Evolutionary conservation across 2,888 invertebrate genomes (phyloP), one percentile per base, ranked within the genome.

Genomic region (Synanthedon vespiformis): DNA sequence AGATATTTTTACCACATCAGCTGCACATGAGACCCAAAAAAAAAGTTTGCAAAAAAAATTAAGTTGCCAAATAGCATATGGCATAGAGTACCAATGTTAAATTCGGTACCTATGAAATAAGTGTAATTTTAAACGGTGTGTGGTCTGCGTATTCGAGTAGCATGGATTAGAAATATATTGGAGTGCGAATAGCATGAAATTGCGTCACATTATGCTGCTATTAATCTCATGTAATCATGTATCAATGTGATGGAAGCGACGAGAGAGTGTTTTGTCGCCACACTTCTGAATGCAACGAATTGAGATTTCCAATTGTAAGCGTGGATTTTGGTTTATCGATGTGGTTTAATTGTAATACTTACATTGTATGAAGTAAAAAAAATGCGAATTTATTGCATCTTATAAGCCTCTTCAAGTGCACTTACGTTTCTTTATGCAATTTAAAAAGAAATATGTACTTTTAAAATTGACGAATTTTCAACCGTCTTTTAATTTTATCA

Each of bases 101-200:
- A 34, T 10, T 34, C 10, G 6, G 34, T 34, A 16, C 16, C 16
- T 16, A 34, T 34, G 10, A 34, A 34, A 34, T 34, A 10, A 34
- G 1, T 34, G 8, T 10, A 48, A 48, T 13, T 48, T 16, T 13
- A 18, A 50, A 56, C 60, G 61, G 52, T 76, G 84, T 83, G 84
- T 81, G 84, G 83, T 80, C 82, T 65, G 65, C 72, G 76, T 75
- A 76, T 67, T 66, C 56, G 65, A 69, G 81, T 78, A 81, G 81
- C 77, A 55, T 64, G 58, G 59, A 59, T 63, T 63, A 61, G 62
- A 40, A 66, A 61, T 12, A 16, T 72, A 74, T 70, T 65, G 67
- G 64, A 74, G 58, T 77, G 76, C 80, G 80, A 71, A 77, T 60
- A 55, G 74, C 86, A 73, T 86, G 74, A 84, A 86, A 86, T 87